Evolutionary conservation across 2,888 invertebrate species (phyloP), one percentile per base, ranked within the genome.

Genomic region (Portevinia maculata): DNA sequence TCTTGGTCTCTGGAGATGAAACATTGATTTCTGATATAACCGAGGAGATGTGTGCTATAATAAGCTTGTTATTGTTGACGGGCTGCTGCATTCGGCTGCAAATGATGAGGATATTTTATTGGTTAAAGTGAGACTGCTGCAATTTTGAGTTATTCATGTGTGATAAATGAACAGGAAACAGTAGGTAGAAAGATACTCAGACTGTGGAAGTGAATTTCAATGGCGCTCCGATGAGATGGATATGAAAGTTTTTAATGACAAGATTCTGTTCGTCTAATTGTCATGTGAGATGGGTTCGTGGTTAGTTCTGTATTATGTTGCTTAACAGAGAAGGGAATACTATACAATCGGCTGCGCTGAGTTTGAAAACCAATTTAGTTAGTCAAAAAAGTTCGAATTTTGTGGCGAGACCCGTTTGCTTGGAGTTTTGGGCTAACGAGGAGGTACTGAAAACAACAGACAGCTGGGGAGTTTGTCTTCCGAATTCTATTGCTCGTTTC

Each of bases 151-250:
- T 67, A 73, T 65, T 78, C 78, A 83, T 78, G 83, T 78, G 83
- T 83, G 67, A 62, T 78, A 78, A 71, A 83, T 62, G 83, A 83
- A 78, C 71, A 83, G 83, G 83, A 83, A 83, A 57, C 67, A 4
- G 44, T 32, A 60, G n/a, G n/a, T n/a, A n/a, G n/a, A n/a, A n/a
- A n/a, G n/a, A n/a, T n/a, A n/a, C n/a, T 37, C 11, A 0, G n/a
- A 1, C 17, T n/a, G 24, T 57, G 13, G 30, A 76, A 39, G 59
- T 57, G 65, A 57, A 65, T 52, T 59, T 52, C 37, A 41, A 37
- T 34, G 34, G n/a, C 24, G 7, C 9, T 8, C 52, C 34, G 64
- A 52, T 71, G 55, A 60, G 74, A 62, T 74, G 67, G 50, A 75
- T 75, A 81, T 81, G 81, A 81, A 81, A 81, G 81, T 81, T 55